Evolutionary conservation across 2,797 vertebrate genomes (phyloP), one percentile per base, ranked within the genome.

Genomic region (Carduelis carduelis): DNA sequence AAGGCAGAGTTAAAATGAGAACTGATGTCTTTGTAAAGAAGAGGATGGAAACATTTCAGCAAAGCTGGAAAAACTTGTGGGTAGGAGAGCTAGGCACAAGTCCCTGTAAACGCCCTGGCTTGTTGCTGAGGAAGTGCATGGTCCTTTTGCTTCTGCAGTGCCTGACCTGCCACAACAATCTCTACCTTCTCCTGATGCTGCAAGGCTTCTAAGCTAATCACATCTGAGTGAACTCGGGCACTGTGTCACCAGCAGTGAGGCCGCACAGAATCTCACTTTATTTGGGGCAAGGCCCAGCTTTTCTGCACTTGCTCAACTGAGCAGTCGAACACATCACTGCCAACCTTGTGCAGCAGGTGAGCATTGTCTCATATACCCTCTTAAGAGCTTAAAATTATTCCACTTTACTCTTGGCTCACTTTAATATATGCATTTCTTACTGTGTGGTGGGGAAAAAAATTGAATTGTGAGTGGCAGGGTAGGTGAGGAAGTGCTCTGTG

Each of bases 1-100:
- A 83, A 63, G 59, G 64, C 49, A 37, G 30, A 71, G 21, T 68
- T 87, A 71, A 87, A 89, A 71, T 56, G 37, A 71, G 35, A 87
- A n/a, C 21, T 57, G n/a, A 30, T 49, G 32, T 37, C 22, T 57
- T 83, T 34, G 14, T 57, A 84, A 76, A 82, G 34, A 13, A 85
- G 50, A 59, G 35, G n/a, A 77, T 1, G 3, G 55, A 65, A 49
- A 69, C 49, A 34, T 80, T 80, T 80, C 22, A 63, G 35, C 52
- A 59, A 50, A 82, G 26, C 57, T 83, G 65, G 37, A 60, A 70
- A 43, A 72, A 7, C 12, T 28, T 49, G 14, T 0, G 1, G 32
- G 46, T 21, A 21, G 35, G 20, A 34, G n/a, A 52, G 35, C 16
- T n/a, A 7, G 0, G 7, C 52, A 11, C 3, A 39, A 39, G 20